These are phyloP conservation scores for Camponotus vicinus DNA, from an alignment of 1,140 invertebrate genomes.

Conservation along the genomic window DNA sequence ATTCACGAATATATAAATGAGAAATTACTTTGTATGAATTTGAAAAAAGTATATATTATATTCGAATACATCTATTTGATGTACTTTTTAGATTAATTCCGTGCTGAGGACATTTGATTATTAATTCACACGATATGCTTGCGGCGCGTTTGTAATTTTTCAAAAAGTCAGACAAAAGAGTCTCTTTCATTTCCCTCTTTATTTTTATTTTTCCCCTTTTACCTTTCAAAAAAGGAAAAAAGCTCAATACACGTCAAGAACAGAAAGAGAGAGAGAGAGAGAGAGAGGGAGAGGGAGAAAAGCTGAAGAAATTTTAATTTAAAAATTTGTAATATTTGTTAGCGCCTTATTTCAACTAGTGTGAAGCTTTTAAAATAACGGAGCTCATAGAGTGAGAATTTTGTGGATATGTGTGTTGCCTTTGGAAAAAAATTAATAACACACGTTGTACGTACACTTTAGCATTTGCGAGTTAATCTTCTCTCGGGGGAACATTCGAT, in stretches of 20 bases:
- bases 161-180: neutral
- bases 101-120: constrained; percentile 23
- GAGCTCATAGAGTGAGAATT: neutral
- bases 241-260: neutral
- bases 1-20: neutral
- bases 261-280: neutral
- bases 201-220: neutral
- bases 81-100: constrained; percentile 4
- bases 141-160: constrained; percentile 3
- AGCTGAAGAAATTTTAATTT: constrained; percentile 45
- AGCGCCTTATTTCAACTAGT: neutral
- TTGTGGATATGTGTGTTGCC: no score
- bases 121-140: constrained; percentile 24
- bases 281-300: no score
- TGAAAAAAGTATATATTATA: neutral
- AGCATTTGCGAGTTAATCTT: neutral
- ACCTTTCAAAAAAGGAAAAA: neutral
- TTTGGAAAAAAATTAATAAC: neutral
- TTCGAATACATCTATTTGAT: neutral
- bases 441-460: neutral
- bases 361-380: neutral
- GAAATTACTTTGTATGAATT: neutral
- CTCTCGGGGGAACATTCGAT: constrained; percentile 18
- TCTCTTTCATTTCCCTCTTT: neutral
- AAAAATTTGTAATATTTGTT: neutral